Percentiles rank a stretch among this genome's conserved stretches.
phyloP scores from a whole-genome alignment of 2,888 invertebrate genomes.

The Eupithecia abbreviata region DNA sequence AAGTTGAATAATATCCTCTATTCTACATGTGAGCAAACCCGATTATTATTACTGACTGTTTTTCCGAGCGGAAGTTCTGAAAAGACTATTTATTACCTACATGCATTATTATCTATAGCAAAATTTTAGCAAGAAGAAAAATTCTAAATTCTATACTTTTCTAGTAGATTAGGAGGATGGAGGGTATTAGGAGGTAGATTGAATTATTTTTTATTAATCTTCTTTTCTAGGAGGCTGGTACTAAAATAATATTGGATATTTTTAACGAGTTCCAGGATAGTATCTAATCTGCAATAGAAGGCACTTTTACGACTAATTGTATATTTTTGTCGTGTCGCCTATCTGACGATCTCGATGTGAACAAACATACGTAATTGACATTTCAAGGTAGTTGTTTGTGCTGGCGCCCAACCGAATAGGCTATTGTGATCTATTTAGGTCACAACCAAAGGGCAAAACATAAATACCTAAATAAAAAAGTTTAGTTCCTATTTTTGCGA shows the following conservation, averaged over 20 bases:
- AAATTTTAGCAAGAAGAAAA: not conserved
- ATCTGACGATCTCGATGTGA: conserved; percentile 13
- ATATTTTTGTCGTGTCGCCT: conserved; percentile 17
- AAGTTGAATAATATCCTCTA: too few species aligned
- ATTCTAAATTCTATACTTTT: not conserved
- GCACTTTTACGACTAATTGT: conserved; percentile 6
- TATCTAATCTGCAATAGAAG: conserved; percentile 3
- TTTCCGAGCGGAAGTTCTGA: too few species aligned
- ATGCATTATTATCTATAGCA: not conserved
- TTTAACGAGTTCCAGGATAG: not conserved
- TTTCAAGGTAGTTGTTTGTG: conserved; percentile 4
- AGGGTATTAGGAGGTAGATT: too few species aligned
- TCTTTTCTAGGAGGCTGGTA: not conserved
- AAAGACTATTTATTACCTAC: too few species aligned
- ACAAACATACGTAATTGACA: conserved; percentile 13
- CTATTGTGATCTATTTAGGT: not conserved
- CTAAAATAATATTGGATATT: not conserved
- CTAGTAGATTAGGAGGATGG: too few species aligned
- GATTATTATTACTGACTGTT: too few species aligned
- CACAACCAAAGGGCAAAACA: not conserved
- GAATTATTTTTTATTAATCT: too few species aligned
- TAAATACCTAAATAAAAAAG: not conserved
- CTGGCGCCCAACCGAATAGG: not conserved
- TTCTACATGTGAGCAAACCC: too few species aligned
- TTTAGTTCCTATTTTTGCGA: too few species aligned